These are phyloP conservation scores for Chaetogeoica ovagalla DNA, from an alignment of 2,888 invertebrate genomes.

Conservation along the genomic window DNA sequence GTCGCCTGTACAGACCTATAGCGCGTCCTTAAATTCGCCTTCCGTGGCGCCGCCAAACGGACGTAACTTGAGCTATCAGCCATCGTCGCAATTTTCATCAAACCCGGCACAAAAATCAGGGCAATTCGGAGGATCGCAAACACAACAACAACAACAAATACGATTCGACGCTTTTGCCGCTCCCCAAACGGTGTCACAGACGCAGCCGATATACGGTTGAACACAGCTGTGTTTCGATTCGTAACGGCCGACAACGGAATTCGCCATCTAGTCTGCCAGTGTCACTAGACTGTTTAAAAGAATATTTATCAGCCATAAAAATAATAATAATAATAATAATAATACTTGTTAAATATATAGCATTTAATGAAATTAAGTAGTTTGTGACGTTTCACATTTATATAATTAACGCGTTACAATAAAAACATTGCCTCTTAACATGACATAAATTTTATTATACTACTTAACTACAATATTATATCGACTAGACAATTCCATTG, in stretches of 20 bases:
- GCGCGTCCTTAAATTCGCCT: neutral
- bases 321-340: conserved; percentile 12
- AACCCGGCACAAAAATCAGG: conserved; percentile 26
- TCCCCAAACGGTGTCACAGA: conserved; percentile 40
- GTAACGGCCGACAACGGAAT: neutral
- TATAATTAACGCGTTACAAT: conserved; percentile 27
- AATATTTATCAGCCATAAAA: conserved; percentile 46
- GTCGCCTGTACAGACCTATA: conserved; percentile 14
- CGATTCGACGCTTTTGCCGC: conserved; percentile 54
- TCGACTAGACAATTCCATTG: conserved; percentile 46
- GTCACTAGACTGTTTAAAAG: conserved; percentile 54
- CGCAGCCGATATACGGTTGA: conserved; percentile 30
- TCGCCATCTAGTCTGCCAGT: conserved; percentile 55
- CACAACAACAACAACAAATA: conserved; percentile 40
- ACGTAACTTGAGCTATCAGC: neutral
- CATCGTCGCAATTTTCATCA: neutral
- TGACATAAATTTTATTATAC: conserved; percentile 42
- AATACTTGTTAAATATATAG: conserved; percentile 11
- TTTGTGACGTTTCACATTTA: conserved; percentile 22
- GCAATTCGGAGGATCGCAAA: conserved; percentile 54
- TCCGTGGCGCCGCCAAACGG: neutral
- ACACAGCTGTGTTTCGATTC: neutral
- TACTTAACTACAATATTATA: conserved; percentile 32
- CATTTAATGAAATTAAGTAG: conserved; percentile 32
- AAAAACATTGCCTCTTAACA: conserved; percentile 39